Evolutionary conservation across 2,113 vertebrate species (phyloP), one percentile per base, ranked within the genome.

Genomic region (Epinephelus fuscoguttatus): DNA sequence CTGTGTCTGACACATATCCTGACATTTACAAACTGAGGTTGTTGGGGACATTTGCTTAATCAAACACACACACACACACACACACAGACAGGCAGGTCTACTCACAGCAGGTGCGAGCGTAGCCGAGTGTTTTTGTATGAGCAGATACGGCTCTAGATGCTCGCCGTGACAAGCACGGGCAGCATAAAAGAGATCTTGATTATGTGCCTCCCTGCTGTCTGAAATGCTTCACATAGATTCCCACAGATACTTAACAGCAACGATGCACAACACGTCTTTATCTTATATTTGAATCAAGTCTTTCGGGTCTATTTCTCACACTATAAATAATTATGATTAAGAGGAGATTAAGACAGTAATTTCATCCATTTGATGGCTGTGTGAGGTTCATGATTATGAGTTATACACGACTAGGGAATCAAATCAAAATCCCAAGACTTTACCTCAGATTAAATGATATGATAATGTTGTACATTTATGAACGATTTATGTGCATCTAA

Each of bases 111-210:
- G 40, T 66, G 70, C 2, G n/a, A 21, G 7, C 52, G 27, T 67
- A 55, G 72, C 49, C n/a, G 49, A 45, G 27, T 60, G 42, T 23
- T 75, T 82, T 64, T 37, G 25, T 40, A 62, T 67, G 62, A 45
- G 49, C 11, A 9, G 73, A 56, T 69, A 63, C 3, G 9, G 25
- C 63, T 59, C 9, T 2, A 45, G 27, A 53, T 42, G 30, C 18
- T 27, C 1, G 13, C 12, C 13, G 9, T 30, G 17, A 61, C 18
- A 25, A 62, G 14, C 55, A 42, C 19, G 52, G 30, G 1, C 15
- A 4, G 27, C 57, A 57, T 59, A 62, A 72, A 78, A 40, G 42
- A 72, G 18, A 47, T 72, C 52, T 23, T 40, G 30, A 79, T 73
- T 63, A 53, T 42, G 47, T 53, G n/a, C 10, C 60, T 25, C 21